Evolutionary conservation across 2,888 invertebrate species (phyloP).

Genomic region (Cryptocephalus primarius): DNA sequence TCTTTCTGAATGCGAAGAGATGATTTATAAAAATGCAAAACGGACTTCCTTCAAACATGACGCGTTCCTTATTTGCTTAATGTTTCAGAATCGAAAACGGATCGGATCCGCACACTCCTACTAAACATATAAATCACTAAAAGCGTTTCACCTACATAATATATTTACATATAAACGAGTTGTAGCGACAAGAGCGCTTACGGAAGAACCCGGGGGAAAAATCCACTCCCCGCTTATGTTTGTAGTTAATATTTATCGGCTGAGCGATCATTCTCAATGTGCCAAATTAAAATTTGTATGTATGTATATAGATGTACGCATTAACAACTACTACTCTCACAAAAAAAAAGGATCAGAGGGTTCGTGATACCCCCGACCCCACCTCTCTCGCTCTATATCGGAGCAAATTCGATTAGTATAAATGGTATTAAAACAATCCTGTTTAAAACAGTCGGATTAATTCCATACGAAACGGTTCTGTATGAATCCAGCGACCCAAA

Average conservation of each 20-base stretch:
- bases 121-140: neutral
- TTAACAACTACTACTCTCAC: conserved; percentile 16
- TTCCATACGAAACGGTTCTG: conserved; percentile 18
- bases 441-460: conserved; percentile 34
- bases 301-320: conserved; percentile 24
- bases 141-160: conserved; percentile 3
- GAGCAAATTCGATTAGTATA: conserved; percentile 48
- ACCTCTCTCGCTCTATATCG: conserved; percentile 16
- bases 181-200: neutral
- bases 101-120: too few species aligned
- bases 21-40: too few species aligned
- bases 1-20: too few species aligned
- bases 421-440: conserved; percentile 51
- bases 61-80: too few species aligned
- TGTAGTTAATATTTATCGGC: conserved; percentile 30
- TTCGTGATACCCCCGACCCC: conserved; percentile 10
- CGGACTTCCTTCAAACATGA: too few species aligned
- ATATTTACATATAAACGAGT: conserved; percentile 13
- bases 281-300: conserved; percentile 32
- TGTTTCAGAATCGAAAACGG: too few species aligned
- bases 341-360: conserved; percentile 12
- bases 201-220: conserved; percentile 17
- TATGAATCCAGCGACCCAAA: conserved; percentile 17
- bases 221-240: conserved; percentile 16
- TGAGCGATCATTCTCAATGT: conserved; percentile 34